phyloP scores from a whole-genome alignment of 2,113 vertebrate genomes.

The Synchiropus splendidus region DNA sequence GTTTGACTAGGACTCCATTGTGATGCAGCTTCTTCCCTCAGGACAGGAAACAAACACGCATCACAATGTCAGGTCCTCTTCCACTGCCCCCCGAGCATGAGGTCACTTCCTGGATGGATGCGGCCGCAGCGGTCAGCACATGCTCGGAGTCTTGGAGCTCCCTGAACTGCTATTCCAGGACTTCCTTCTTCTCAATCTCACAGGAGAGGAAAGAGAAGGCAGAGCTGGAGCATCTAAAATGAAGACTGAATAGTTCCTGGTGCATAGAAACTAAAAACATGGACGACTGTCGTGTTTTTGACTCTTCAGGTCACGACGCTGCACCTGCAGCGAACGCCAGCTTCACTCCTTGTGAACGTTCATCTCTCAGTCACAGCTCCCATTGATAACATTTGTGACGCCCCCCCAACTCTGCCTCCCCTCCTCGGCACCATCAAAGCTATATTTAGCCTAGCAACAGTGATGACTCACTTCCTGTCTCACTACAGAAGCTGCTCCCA shows the following conservation, averaged over 20 bases:
- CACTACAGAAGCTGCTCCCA: conserved; percentile 62
- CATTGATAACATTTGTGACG: conserved; percentile 45
- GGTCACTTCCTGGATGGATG: conserved; percentile 35
- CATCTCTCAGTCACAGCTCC: no score
- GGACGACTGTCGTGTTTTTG: no score
- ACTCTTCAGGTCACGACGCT: no score
- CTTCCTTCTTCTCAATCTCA: conserved; percentile 27
- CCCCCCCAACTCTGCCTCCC: conserved; percentile 17
- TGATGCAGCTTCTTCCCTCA: conserved; percentile 2
- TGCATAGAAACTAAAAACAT: no score
- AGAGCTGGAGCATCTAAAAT: no score
- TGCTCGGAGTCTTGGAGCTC: conserved; percentile 4
- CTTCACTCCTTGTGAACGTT: no score
- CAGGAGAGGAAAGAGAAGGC: no score
- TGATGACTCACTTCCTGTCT: conserved; percentile 68
- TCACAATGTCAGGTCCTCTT: conserved; percentile 17
- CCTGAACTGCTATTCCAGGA: conserved; percentile 29
- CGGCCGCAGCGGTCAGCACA: conserved; percentile 4
- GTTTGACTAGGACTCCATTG: conserved; percentile 41
- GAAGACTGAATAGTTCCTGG: no score
- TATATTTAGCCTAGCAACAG: conserved; percentile 67
- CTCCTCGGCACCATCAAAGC: conserved; percentile 28
- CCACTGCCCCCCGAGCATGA: conserved; percentile 39
- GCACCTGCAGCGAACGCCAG: no score
- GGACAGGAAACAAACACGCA: conserved; percentile 23